These are phyloP conservation scores for Dolichomitus sp. DNA, from an alignment of 2,888 invertebrate genomes.

Conservation along the genomic window DNA sequence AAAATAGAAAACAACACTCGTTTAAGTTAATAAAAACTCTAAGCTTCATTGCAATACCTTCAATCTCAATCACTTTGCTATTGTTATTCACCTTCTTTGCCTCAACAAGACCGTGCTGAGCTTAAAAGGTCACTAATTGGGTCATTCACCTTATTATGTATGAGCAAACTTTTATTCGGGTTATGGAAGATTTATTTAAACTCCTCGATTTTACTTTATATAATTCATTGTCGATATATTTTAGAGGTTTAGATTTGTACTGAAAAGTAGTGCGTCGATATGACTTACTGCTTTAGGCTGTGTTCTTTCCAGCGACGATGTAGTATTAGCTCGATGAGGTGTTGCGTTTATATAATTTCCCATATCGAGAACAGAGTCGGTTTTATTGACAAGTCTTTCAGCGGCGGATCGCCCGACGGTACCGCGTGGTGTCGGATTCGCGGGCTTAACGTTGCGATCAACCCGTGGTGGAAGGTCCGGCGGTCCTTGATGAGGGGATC, in stretches of 20 bases:
- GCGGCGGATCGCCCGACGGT: slow-evolving; percentile 86
- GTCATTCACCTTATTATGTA: background rate
- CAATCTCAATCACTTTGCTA: no score
- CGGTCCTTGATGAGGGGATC: slow-evolving; percentile 86
- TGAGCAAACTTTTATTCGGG: background rate
- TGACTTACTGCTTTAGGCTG: slow-evolving; percentile 84
- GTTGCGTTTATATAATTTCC: slow-evolving; percentile 87
- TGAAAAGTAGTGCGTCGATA: background rate
- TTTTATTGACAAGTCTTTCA: slow-evolving; percentile 86
- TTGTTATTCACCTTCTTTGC: no score
- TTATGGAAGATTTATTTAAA: background rate
- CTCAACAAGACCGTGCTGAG: no score
- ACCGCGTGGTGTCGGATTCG: slow-evolving; percentile 84
- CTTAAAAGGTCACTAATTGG: no score
- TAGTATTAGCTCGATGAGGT: slow-evolving; percentile 84
- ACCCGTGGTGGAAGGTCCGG: slow-evolving; percentile 96
- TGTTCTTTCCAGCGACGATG: slow-evolving; percentile 85
- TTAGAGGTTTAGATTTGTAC: background rate
- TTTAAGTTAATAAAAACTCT: no score
- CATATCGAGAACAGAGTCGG: slow-evolving; percentile 88
- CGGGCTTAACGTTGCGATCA: slow-evolving; percentile 93
- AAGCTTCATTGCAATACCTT: no score
- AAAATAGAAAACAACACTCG: no score
- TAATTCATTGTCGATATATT: slow-evolving; percentile 15
- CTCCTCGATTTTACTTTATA: background rate